phyloP scores from a whole-genome alignment of 2,797 vertebrate genomes.

The Austrolebias charrua region DNA sequence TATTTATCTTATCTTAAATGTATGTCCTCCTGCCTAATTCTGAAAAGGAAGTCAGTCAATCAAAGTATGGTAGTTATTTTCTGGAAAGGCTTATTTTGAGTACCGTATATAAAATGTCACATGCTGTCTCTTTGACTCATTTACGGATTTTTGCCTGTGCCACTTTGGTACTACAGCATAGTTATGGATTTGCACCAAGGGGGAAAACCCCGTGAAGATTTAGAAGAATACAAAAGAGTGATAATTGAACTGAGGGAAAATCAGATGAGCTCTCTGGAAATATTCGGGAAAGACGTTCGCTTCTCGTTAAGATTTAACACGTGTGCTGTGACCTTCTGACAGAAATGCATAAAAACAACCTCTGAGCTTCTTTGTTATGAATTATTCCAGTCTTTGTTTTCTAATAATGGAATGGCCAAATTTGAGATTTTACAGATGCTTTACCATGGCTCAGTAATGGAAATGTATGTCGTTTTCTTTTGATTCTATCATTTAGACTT shows the following conservation, averaged over 20 bases:
- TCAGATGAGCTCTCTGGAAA: conserved; percentile 39
- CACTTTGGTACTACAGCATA: conserved; percentile 1
- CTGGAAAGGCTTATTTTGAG: conserved; percentile 13
- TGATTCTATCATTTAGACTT: too few species aligned
- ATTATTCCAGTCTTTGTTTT: conserved; percentile 1
- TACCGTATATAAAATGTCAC: conserved; percentile 53
- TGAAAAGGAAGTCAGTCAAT: conserved; percentile 10
- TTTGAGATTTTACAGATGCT: background rate
- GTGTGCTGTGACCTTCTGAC: conserved; percentile 12
- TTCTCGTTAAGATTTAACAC: conserved; percentile 34
- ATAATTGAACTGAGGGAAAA: conserved; percentile 57
- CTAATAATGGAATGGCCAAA: background rate
- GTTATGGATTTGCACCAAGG: conserved; percentile 26
- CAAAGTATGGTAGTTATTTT: conserved; percentile 2
- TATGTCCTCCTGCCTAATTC: conserved; percentile 1
- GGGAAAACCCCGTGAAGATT: conserved; percentile 41
- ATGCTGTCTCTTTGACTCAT: conserved; percentile 35
- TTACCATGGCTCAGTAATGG: too few species aligned
- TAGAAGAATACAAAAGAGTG: conserved; percentile 47
- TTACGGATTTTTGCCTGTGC: conserved; percentile 35
- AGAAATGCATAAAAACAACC: conserved; percentile 14
- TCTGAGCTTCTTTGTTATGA: conserved; percentile 2
- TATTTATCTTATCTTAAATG: too few species aligned
- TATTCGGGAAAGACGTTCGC: conserved; percentile 11
- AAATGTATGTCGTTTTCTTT: background rate